Conservation (phyloP, 2,888 invertebrate species). For the Epistrophe grossulariae region DNA sequence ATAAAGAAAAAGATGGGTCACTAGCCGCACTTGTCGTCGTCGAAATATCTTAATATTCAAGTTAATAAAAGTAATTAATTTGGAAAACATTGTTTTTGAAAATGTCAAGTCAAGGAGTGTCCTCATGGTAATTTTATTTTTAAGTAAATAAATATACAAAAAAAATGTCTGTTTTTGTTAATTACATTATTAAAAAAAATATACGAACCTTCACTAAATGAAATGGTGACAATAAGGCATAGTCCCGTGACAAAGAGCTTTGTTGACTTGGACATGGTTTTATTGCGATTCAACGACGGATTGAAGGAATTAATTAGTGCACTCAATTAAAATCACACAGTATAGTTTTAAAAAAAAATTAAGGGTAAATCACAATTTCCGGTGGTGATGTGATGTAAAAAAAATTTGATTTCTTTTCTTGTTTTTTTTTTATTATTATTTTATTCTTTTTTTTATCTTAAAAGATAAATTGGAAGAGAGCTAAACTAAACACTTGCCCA, state of each 20-base stretch:
- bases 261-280: slow-evolving; percentile 64
- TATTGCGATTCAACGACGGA: background rate
- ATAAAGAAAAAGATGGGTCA: slow-evolving; percentile 12
- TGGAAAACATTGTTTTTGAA: background rate
- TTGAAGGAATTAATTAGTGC: slow-evolving; percentile 56
- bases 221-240: slow-evolving; percentile 58
- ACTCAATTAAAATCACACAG: slow-evolving; percentile 62
- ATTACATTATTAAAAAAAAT: background rate
- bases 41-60: slow-evolving; percentile 11
- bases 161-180: background rate
- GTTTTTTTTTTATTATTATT: no score
- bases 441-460: background rate
- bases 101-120: slow-evolving; percentile 21
- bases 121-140: slow-evolving; percentile 35
- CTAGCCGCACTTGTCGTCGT: slow-evolving; percentile 41
- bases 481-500: slow-evolving; percentile 74
- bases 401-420: slow-evolving; percentile 4
- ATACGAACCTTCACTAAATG: slow-evolving; percentile 72
- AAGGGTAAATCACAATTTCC: slow-evolving; percentile 71
- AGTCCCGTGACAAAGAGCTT: slow-evolving; percentile 70
- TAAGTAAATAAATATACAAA: background rate
- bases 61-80: slow-evolving; percentile 33
- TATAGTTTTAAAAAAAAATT: slow-evolving; percentile 2
- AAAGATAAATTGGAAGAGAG: slow-evolving; percentile 43
- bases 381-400: slow-evolving; percentile 43